Conservation (phyloP, 1,140 invertebrate species). For the Drosophila truncata region DNA sequence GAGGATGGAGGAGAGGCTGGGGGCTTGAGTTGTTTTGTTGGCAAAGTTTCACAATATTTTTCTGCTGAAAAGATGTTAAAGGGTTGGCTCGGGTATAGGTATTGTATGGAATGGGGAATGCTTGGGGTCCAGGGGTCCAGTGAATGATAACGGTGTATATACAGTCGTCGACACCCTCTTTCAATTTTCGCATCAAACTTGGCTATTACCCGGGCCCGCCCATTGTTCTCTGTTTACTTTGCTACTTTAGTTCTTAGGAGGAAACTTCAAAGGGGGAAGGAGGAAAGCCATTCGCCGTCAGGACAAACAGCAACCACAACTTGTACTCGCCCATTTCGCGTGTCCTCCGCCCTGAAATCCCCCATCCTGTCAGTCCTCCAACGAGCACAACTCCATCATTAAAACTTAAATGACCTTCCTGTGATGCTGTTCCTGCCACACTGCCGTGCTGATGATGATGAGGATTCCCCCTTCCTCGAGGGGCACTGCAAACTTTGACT, state of each 20-base stretch:
- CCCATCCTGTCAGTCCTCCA: neutral
- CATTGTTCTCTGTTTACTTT: conserved; percentile 66
- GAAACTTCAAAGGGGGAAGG: conserved; percentile 34
- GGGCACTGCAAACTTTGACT: conserved; percentile 68
- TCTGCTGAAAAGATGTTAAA: conserved; percentile 56
- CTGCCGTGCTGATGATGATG: conserved; percentile 37
- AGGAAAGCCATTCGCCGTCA: neutral
- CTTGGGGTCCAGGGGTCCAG: conserved; percentile 17
- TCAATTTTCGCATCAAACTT: conserved; percentile 62
- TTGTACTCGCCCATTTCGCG: conserved; percentile 30
- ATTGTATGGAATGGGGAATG: conserved; percentile 1
- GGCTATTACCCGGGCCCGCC: conserved; percentile 48
- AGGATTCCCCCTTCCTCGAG: conserved; percentile 38
- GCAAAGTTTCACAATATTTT: conserved; percentile 60
- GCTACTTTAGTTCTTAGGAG: conserved; percentile 70
- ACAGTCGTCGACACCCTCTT: conserved; percentile 56
- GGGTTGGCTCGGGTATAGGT: conserved; percentile 27
- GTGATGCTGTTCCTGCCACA: conserved; percentile 35
- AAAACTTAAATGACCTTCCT: conserved; percentile 83
- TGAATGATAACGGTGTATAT: conserved; percentile 55
- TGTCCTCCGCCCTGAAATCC: conserved; percentile 9
- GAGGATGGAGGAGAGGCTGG: neutral
- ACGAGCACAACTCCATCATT: conserved; percentile 73
- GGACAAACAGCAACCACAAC: conserved; percentile 58
- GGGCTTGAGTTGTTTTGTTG: conserved; percentile 52